A percentile compares a stretch with the other conserved stretches of the same genome.
Conservation (phyloP, 2,888 invertebrate species). For the Eupeodes luniger region DNA sequence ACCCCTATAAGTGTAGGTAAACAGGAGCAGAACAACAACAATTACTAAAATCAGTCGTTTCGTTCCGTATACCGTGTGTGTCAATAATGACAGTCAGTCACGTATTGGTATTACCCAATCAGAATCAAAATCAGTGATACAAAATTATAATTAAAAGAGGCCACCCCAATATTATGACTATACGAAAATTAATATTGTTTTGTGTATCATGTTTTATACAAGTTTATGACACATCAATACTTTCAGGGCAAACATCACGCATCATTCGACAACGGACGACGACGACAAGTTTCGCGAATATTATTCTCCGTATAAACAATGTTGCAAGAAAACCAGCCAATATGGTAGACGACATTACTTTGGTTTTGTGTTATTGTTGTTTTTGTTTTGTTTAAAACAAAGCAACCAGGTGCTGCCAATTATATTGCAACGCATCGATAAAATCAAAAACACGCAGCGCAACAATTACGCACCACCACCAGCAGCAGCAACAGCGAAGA, state of each 20-base stretch:
- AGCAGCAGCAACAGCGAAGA: not conserved
- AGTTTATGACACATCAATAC: constrained; percentile 8
- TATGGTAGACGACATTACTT: not conserved
- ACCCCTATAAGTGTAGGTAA: no score
- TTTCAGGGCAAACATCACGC: not conserved
- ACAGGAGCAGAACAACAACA: no score
- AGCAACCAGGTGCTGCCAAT: constrained; percentile 66
- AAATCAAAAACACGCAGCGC: constrained; percentile 66
- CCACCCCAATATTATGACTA: not conserved
- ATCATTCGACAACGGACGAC: not conserved
- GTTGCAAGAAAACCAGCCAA: constrained; percentile 11
- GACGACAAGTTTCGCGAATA: not conserved
- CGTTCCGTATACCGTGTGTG: no score
- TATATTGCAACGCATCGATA: constrained; percentile 66
- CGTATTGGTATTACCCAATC: not conserved
- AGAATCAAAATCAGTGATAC: not conserved
- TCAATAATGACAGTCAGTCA: not conserved
- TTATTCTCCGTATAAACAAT: not conserved
- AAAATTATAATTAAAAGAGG: not conserved
- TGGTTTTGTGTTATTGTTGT: not conserved
- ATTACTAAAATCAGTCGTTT: no score
- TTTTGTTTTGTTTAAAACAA: not conserved
- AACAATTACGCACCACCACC: constrained; percentile 52
- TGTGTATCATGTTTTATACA: not conserved
- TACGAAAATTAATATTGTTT: no score